Evolutionary conservation across 2,888 invertebrate genomes (phyloP).

Genomic region (Chalcis sispes): DNA sequence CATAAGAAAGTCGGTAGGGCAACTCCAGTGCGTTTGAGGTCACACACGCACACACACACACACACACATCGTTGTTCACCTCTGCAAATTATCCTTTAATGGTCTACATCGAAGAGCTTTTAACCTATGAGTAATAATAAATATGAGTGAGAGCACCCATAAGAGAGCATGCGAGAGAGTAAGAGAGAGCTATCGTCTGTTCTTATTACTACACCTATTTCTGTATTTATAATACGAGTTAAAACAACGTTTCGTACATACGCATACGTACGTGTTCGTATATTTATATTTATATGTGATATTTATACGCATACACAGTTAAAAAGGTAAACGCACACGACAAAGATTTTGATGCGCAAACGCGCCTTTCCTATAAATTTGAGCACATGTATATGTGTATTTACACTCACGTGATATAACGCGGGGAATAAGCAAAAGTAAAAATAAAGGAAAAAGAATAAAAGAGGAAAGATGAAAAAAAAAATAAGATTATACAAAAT

Average conservation of each 20-base stretch:
- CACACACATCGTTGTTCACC: neutral
- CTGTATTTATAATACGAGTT: neutral
- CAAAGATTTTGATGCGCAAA: neutral
- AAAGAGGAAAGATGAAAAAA: neutral
- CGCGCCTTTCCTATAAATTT: neutral
- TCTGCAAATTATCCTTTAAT: slow-evolving; percentile 50
- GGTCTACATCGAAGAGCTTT: slow-evolving; percentile 48
- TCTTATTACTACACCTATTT: neutral
- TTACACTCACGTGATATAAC: no score
- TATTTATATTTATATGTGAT: neutral
- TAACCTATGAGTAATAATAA: slow-evolving; percentile 21
- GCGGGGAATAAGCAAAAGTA: neutral
- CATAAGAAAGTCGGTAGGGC: no score
- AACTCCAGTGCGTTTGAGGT: slow-evolving; percentile 1
- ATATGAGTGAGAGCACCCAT: neutral
- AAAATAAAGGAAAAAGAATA: neutral
- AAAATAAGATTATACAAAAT: no score
- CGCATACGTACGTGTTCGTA: neutral
- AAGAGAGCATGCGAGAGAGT: slow-evolving; percentile 1
- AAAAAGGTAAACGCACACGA: neutral
- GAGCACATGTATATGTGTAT: no score
- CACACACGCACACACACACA: no score
- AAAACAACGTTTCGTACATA: neutral
- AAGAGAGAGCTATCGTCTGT: neutral
- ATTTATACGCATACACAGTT: neutral